Conservation (phyloP, 2,888 invertebrate species). For the Drosophila nigritarsus region DNA sequence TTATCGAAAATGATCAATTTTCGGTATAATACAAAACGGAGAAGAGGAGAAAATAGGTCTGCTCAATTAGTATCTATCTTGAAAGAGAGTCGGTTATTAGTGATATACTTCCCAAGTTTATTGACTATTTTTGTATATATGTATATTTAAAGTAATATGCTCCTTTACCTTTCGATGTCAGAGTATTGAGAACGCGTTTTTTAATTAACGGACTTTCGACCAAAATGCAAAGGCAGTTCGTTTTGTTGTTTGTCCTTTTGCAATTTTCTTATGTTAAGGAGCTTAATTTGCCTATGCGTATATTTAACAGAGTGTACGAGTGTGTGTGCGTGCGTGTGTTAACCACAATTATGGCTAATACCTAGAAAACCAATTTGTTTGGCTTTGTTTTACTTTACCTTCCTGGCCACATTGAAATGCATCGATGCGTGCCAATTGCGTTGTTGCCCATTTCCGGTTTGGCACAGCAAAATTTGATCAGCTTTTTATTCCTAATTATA, state of each 20-base stretch:
- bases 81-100: too few species aligned
- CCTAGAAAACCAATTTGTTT: constrained; percentile 22
- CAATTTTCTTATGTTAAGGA: constrained; percentile 16
- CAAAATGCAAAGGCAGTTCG: not conserved
- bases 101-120: too few species aligned
- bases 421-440: constrained; percentile 19
- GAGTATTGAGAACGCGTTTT: constrained; percentile 28
- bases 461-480: not conserved
- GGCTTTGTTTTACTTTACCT: constrained; percentile 14
- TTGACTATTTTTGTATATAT: too few species aligned
- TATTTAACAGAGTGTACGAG: not conserved
- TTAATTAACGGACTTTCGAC: constrained; percentile 68
- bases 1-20: too few species aligned
- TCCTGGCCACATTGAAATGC: constrained; percentile 33
- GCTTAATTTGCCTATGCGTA: constrained; percentile 7
- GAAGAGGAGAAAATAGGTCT: too few species aligned
- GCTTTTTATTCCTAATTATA: constrained; percentile 12
- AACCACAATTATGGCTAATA: constrained; percentile 5
- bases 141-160: not conserved
- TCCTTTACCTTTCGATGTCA: not conserved
- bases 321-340: not conserved
- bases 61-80: too few species aligned
- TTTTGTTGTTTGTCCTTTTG: constrained; percentile 3
- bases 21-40: too few species aligned
- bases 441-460: not conserved